Conservation (phyloP, 1,140 invertebrate genomes). For the Eciton burchellii region DNA sequence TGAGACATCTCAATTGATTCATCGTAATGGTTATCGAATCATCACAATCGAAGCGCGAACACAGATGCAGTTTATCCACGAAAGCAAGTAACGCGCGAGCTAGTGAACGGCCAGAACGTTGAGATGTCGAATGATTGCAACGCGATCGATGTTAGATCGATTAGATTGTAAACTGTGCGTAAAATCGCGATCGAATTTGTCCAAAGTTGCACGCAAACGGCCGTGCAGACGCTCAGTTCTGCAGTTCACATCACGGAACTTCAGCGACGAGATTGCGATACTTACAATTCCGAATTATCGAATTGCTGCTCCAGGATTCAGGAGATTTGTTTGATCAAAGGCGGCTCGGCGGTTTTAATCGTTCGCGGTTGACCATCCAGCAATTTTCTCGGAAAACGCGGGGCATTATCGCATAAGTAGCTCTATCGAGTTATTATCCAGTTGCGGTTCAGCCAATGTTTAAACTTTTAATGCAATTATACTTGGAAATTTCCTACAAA, state of each 20-base stretch:
- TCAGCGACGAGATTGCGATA: background rate
- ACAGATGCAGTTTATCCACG: no score
- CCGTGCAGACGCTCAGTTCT: background rate
- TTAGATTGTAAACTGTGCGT: background rate
- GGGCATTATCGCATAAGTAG: constrained; percentile 47
- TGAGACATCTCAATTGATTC: no score
- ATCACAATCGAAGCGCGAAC: no score
- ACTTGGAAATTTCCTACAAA: constrained; percentile 45
- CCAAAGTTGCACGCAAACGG: background rate
- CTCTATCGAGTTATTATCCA: constrained; percentile 48
- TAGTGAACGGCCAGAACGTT: no score
- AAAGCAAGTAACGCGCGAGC: no score
- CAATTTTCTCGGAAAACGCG: constrained; percentile 23
- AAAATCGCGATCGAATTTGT: background rate
- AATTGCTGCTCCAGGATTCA: background rate
- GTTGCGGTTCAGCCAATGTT: constrained; percentile 21
- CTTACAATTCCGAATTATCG: background rate
- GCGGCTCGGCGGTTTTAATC: constrained; percentile 16
- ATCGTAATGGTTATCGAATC: no score
- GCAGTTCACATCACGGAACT: no score
- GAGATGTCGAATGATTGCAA: background rate
- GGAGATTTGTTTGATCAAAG: constrained; percentile 1
- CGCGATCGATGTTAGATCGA: background rate
- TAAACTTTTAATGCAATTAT: constrained; percentile 57
- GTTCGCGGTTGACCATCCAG: constrained; percentile 6